Conservation (phyloP, 1,140 invertebrate genomes). For the Monomorium pharaonis region DNA sequence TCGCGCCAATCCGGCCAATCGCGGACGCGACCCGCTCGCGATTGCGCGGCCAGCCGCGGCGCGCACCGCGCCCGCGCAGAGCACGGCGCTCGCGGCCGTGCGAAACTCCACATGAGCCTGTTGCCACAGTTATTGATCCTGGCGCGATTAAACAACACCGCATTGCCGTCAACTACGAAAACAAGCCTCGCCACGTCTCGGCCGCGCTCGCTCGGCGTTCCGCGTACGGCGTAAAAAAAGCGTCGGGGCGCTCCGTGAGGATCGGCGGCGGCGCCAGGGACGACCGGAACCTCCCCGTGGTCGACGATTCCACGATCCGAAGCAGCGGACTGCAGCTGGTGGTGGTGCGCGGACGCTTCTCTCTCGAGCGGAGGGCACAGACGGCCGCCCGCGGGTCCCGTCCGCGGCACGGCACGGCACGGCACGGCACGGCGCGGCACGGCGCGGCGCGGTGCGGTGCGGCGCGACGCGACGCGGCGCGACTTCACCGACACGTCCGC, state of each 20-base stretch:
- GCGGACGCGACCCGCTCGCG: slow-evolving; percentile 3
- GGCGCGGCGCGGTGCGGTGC: slow-evolving; percentile 7
- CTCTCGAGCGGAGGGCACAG: background rate
- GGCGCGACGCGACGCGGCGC: background rate
- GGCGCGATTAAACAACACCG: slow-evolving; percentile 84
- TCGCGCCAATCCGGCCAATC: background rate
- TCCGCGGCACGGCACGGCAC: slow-evolving; percentile 1
- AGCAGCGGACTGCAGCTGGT: background rate
- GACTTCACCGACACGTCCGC: slow-evolving; percentile 60
- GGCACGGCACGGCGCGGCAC: slow-evolving; percentile 16
- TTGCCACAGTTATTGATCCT: slow-evolving; percentile 86
- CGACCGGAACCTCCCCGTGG: too few species aligned
- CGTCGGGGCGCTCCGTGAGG: background rate
- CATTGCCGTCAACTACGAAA: slow-evolving; percentile 84
- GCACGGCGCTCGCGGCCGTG: slow-evolving; percentile 63
- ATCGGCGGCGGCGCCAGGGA: too few species aligned
- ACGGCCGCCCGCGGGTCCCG: background rate
- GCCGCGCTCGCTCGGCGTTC: slow-evolving; percentile 62
- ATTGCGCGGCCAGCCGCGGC: slow-evolving; percentile 51
- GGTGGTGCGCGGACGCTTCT: slow-evolving; percentile 15
- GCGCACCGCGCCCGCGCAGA: slow-evolving; percentile 41
- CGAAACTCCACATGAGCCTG: slow-evolving; percentile 81
- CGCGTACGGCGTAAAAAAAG: slow-evolving; percentile 52
- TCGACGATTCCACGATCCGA: background rate
- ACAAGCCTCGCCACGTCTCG: slow-evolving; percentile 76